Conservation (phyloP, 2,113 vertebrate genomes). For the Smithornis capensis region DNA sequence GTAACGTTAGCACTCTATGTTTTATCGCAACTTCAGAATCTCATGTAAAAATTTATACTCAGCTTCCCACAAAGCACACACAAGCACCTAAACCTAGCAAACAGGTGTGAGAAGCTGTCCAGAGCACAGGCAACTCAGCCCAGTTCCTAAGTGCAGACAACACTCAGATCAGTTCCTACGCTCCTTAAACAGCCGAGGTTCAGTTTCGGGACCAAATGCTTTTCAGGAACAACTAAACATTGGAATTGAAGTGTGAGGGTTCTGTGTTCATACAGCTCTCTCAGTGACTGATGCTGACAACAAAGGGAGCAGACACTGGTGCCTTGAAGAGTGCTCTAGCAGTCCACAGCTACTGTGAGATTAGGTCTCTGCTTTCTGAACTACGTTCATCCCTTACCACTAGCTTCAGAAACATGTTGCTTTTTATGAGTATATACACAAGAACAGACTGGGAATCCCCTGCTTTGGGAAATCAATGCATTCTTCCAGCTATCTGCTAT, state of each 20-base stretch:
- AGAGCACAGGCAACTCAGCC: background rate
- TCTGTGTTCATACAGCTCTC: background rate
- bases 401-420: background rate
- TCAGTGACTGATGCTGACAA: background rate
- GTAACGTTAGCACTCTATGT: background rate
- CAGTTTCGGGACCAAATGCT: background rate
- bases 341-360: background rate
- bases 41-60: background rate
- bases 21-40: background rate
- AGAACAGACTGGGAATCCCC: background rate
- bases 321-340: accelerated
- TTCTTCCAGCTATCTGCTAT: background rate
- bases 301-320: accelerated
- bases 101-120: background rate
- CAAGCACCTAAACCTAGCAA: background rate
- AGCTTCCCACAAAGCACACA: background rate
- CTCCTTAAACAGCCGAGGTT: background rate
- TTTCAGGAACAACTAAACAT: background rate
- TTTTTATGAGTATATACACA: background rate
- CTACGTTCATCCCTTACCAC: background rate
- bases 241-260: background rate
- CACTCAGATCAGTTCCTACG: too few relatives aligned
- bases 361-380: background rate
- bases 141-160: too few relatives aligned
- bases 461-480: background rate